phyloP scores from a whole-genome alignment of 2,888 invertebrate species.

The Geophilus truncorum region DNA sequence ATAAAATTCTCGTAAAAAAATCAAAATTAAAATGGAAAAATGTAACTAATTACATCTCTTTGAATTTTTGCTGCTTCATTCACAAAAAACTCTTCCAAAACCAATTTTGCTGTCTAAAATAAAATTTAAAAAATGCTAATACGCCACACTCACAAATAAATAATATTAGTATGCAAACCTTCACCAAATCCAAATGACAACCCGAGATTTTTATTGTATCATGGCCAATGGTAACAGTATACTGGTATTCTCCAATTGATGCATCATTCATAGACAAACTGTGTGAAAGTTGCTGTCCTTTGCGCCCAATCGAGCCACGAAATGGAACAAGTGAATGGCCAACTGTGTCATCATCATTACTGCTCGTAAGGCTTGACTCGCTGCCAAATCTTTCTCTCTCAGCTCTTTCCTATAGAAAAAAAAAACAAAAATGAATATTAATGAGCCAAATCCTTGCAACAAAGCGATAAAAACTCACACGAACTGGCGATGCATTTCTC shows the following conservation, averaged over 20 bases:
- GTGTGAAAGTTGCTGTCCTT: constrained; percentile 37
- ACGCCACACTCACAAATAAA: constrained; percentile 45
- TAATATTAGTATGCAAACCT: too few species aligned
- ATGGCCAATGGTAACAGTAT: constrained; percentile 77
- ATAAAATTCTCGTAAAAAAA: neutral
- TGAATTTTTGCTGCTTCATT: neutral
- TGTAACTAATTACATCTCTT: neutral
- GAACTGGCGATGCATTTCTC: constrained; percentile 85
- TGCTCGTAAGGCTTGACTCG: constrained; percentile 33
- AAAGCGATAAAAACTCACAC: constrained; percentile 39
- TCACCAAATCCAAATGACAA: constrained; percentile 74
- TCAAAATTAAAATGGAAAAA: neutral
- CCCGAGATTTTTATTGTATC: constrained; percentile 81
- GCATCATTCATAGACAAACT: constrained; percentile 41
- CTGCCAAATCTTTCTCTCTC: constrained; percentile 22
- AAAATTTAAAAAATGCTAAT: constrained; percentile 19
- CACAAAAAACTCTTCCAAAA: constrained; percentile 78
- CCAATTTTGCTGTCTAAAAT: constrained; percentile 73
- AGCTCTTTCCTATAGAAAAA: neutral
- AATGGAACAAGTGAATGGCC: neutral
- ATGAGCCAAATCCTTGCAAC: neutral
- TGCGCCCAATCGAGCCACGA: neutral
- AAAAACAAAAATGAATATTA: neutral
- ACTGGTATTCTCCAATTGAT: constrained; percentile 67
- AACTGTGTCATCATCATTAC: constrained; percentile 29